Conservation (phyloP, 2,888 invertebrate genomes). For the Coelogynopora nodosa region DNA sequence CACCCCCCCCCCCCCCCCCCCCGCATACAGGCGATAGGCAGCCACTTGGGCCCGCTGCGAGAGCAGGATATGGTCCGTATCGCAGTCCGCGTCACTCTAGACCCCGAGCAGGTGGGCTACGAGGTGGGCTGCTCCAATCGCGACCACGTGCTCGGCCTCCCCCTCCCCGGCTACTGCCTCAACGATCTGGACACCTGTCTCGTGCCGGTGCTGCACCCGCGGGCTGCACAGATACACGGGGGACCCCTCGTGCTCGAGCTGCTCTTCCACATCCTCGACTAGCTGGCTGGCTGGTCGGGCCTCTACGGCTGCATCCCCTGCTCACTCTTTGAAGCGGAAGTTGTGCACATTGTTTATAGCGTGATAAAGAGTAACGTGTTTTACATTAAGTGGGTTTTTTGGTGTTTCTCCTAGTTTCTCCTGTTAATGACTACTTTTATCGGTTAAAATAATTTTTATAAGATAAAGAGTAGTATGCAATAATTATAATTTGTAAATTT, state of each 20-base stretch:
- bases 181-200: background rate
- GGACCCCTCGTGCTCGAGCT: background rate
- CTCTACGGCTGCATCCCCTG: no score
- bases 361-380: no score
- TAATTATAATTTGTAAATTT: no score
- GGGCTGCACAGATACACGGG: background rate
- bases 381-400: no score
- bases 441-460: no score
- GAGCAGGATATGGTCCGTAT: conserved; percentile 12
- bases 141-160: background rate
- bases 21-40: background rate
- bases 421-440: no score
- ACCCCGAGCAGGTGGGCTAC: background rate
- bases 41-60: background rate
- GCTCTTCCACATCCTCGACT: background rate
- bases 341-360: no score
- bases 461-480: no score
- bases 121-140: conserved; percentile 20
- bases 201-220: background rate
- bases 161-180: background rate
- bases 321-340: no score
- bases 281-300: no score
- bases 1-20: no score
- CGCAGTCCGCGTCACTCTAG: conserved; percentile 1
- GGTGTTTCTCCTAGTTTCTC: no score